Evolutionary conservation across 2,797 vertebrate genomes (phyloP).

Genomic region (Pagetopsis macropterus): DNA sequence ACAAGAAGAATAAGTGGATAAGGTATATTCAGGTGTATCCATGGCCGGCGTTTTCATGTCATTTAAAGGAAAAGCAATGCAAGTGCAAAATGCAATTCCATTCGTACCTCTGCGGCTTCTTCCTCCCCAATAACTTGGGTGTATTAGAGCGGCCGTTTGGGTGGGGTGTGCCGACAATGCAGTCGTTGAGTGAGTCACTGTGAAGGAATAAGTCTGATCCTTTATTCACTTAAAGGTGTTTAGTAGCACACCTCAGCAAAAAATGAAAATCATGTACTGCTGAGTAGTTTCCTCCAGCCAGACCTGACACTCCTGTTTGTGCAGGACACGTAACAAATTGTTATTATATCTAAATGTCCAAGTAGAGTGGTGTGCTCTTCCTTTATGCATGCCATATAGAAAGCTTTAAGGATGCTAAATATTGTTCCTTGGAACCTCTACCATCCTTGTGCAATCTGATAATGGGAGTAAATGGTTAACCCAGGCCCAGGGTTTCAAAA

Average conservation of each 20-base stretch:
- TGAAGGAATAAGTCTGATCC: slow-evolving; percentile 30
- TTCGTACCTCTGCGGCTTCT: background rate
- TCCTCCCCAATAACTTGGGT: slow-evolving; percentile 17
- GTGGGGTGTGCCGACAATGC: slow-evolving; percentile 52
- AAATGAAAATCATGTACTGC: slow-evolving; percentile 8
- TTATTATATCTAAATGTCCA: background rate
- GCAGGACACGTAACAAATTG: background rate
- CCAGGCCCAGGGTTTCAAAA: no score
- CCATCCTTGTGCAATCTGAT: slow-evolving; percentile 11
- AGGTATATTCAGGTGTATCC: background rate
- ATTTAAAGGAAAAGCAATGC: background rate
- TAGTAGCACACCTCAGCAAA: slow-evolving; percentile 34
- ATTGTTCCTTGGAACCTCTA: background rate
- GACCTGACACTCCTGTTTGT: slow-evolving; percentile 31
- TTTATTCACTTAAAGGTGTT: background rate
- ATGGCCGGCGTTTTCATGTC: background rate
- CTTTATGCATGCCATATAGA: background rate
- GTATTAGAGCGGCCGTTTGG: slow-evolving; percentile 26
- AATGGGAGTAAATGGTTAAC: background rate
- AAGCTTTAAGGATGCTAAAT: background rate
- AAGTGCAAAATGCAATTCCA: slow-evolving; percentile 33
- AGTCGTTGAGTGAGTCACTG: slow-evolving; percentile 45
- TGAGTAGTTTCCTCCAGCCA: slow-evolving; percentile 6
- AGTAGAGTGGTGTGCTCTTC: background rate
- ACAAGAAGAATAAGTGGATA: background rate